Conservation (phyloP, 2,113 vertebrate genomes). For the Regulus satrapa region DNA sequence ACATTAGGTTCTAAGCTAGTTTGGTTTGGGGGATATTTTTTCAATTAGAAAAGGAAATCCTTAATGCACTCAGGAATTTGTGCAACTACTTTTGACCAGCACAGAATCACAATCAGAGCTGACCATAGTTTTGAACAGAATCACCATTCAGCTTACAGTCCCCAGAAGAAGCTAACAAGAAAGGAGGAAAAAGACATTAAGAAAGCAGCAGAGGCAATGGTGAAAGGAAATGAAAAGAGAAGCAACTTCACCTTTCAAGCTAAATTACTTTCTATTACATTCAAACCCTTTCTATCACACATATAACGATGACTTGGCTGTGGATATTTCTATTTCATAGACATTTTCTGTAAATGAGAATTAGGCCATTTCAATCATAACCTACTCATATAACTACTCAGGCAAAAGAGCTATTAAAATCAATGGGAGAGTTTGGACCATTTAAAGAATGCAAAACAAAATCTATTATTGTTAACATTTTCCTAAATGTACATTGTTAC, state of each 20-base stretch:
- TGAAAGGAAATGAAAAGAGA: neutral
- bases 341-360: constrained; percentile 5
- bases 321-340: constrained; percentile 61
- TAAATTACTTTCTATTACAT: neutral
- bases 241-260: neutral
- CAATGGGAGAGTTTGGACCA: neutral
- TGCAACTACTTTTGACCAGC: neutral
- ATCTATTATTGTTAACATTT: neutral
- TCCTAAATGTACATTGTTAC: neutral
- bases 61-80: neutral
- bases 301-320: constrained; percentile 34
- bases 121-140: neutral
- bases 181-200: neutral
- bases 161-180: neutral
- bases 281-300: constrained; percentile 14
- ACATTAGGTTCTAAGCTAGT: neutral
- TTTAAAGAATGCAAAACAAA: neutral
- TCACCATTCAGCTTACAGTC: neutral
- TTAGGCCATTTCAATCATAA: neutral
- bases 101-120: neutral
- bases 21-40: neutral
- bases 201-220: neutral
- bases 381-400: neutral
- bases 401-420: constrained; percentile 1
- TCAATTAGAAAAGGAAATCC: neutral